These are phyloP conservation scores for Cinclus mexicanus DNA, from an alignment of 2,113 vertebrate genomes.

Conservation along the genomic window DNA sequence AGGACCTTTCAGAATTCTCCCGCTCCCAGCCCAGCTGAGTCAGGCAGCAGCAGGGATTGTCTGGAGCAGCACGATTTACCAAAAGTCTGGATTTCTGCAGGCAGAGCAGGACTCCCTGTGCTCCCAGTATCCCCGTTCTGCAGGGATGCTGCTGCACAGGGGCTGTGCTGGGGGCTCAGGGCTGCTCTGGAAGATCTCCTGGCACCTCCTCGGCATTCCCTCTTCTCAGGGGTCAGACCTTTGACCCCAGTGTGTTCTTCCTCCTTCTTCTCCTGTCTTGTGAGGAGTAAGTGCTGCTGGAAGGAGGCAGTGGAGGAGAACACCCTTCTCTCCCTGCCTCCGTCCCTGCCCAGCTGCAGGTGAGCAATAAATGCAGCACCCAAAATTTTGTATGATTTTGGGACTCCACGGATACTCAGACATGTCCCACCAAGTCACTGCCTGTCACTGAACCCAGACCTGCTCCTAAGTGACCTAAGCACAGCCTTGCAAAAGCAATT, in stretches of 20 bases:
- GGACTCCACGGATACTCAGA: not conserved
- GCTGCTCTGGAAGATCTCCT: rapidly evolving
- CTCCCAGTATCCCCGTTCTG: rapidly evolving
- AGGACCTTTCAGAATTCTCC: not conserved
- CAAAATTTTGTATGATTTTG: not conserved
- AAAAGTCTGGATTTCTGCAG: not conserved
- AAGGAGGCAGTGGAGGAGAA: not conserved
- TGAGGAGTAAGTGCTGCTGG: not conserved
- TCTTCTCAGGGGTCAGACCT: not conserved
- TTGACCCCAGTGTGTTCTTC: rapidly evolving
- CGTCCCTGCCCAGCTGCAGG: not conserved
- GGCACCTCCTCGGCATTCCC: not conserved
- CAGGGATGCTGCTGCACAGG: rapidly evolving
- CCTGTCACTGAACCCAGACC: not conserved
- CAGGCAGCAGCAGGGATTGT: not conserved
- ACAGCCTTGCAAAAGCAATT: not conserved
- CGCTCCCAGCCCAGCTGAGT: not conserved
- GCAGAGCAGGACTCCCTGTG: not conserved
- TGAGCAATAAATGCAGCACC: not conserved
- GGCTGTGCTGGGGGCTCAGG: not conserved
- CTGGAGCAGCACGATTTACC: not conserved
- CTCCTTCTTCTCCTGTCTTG: not conserved
- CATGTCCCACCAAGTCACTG: no score
- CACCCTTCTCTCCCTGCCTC: not conserved
- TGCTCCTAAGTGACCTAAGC: not conserved